A percentile compares a stretch with the other conserved stretches of the same genome.
These are phyloP conservation scores for Erythrolamprus reginae DNA, from an alignment of 2,113 vertebrate genomes.

Conservation along the genomic window DNA sequence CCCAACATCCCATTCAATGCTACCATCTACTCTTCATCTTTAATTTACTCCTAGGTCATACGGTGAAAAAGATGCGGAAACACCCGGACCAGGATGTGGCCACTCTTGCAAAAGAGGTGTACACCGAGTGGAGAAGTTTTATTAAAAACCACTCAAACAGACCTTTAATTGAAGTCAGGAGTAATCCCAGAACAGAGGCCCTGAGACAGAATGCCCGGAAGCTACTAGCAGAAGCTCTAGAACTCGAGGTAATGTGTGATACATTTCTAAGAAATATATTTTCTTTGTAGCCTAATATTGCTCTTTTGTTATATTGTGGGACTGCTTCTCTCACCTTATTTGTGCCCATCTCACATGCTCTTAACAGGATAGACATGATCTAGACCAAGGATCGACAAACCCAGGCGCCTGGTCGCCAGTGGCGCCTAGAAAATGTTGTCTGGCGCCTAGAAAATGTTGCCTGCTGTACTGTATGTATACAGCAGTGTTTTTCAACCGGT, in stretches of 20 bases:
- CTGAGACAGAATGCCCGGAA: slow-evolving; percentile 82
- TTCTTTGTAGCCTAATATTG: background rate
- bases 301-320: background rate
- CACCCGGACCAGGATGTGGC: slow-evolving; percentile 81
- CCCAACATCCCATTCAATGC: background rate
- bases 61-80: slow-evolving; percentile 82
- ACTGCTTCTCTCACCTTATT: background rate
- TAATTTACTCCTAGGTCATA: slow-evolving; percentile 72
- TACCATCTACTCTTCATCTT: background rate
- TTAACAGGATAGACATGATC: background rate
- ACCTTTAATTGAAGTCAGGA: slow-evolving; percentile 86
- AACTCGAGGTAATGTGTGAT: slow-evolving; percentile 76
- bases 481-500: too few species aligned
- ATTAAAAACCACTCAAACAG: slow-evolving; percentile 80
- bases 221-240: slow-evolving; percentile 81
- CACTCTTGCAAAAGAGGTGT: slow-evolving; percentile 74
- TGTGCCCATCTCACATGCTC: background rate
- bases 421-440: too few species aligned
- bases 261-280: background rate
- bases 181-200: slow-evolving; percentile 81
- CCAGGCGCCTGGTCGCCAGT: too few species aligned
- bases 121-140: slow-evolving; percentile 81
- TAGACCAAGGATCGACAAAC: too few species aligned
- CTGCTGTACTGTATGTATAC: too few species aligned
- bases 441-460: too few species aligned